Evolutionary conservation across 37 sponge, comb jelly and placozoan species (phyloP).

Genomic region (Diacarnus erythraeanus): DNA sequence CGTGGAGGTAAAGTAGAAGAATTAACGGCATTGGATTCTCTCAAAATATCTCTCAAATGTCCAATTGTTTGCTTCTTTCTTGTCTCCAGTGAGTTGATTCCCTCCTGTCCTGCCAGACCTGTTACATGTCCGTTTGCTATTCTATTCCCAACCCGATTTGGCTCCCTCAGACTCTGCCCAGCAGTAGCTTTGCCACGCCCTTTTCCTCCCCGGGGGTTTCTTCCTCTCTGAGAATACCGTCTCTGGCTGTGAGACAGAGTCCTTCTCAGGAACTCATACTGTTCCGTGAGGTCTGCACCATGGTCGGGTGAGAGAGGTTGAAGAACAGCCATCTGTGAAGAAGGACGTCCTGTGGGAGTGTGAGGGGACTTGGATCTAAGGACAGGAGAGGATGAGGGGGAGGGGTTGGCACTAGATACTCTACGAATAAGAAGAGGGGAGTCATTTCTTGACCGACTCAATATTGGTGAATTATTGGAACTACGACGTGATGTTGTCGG

Average conservation of each 20-base stretch:
- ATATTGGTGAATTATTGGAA: too few species aligned
- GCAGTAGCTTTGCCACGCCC: conserved; percentile 16
- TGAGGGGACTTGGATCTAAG: neutral
- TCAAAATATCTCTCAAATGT: conserved; percentile 13
- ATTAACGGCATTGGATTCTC: neutral
- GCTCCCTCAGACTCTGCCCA: neutral
- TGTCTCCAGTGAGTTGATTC: neutral
- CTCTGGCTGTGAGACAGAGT: conserved; percentile 72
- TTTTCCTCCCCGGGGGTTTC: neutral
- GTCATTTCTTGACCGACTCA: too few species aligned
- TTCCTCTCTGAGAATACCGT: conserved; percentile 58
- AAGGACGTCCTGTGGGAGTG: neutral
- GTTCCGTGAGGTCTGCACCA: conserved; percentile 46
- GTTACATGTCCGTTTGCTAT: neutral
- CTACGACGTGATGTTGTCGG: too few species aligned
- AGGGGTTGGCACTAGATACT: neutral
- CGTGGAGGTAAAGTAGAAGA: neutral
- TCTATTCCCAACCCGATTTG: neutral
- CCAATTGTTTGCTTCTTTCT: conserved; percentile 15
- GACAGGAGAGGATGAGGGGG: neutral
- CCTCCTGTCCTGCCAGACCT: neutral
- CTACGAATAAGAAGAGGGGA: too few species aligned
- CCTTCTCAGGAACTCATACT: conserved; percentile 60
- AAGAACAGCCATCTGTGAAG: conserved; percentile 14
- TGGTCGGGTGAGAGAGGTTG: conserved; percentile 50